Evolutionary conservation across 1,140 invertebrate species (phyloP), one percentile per base, ranked within the genome.

Genomic region (Diachasma alloeum): DNA sequence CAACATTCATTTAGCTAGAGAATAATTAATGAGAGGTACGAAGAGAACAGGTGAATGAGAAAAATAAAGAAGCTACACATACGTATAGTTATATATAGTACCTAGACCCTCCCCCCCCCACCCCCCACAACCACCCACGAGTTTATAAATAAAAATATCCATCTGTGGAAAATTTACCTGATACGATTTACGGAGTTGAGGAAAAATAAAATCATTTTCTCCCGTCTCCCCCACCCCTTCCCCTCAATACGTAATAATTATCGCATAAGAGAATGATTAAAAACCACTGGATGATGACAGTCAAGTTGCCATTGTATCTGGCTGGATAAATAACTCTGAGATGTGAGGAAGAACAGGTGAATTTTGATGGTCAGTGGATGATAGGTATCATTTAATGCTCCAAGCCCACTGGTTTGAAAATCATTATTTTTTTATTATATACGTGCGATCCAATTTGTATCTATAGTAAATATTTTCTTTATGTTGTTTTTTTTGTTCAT

Each of bases 1-100:
- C 74, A 74, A 84, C 78, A 39, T 37, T 68, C 36, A 37, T 17
- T 84, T 84, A 84, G 78, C 78, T 84, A 84, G 81, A 78, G 77
- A 82, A 80, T 78, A 82, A 80, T 81, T 80, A 80, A 82, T 68
- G 66, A 9, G 59, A 15, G 24, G 17, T 6, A 4, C 26, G 1
- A 63, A 1, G n/a, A 19, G 17, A 19, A 53, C 15, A 53, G 6
- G 17, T 17, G 15, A 19, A 53, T 46, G 44, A 53, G 48, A 53
- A 9, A 53, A 53, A 53, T 53, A 17, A 80, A 74, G 74, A 76
- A 81, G 76, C 71, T 78, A 69, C 74, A 81, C 17, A 31, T 72
- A 31, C 66, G 59, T 66, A 77, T 69, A 77, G 77, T 76, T 76
- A 79, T 77, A 77, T 78, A 67, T 74, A 80, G 19, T 63, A 63